Evolutionary conservation across 2,797 vertebrate genomes (phyloP), one percentile per base, ranked within the genome.

Genomic region (Trematomus bernacchii): DNA sequence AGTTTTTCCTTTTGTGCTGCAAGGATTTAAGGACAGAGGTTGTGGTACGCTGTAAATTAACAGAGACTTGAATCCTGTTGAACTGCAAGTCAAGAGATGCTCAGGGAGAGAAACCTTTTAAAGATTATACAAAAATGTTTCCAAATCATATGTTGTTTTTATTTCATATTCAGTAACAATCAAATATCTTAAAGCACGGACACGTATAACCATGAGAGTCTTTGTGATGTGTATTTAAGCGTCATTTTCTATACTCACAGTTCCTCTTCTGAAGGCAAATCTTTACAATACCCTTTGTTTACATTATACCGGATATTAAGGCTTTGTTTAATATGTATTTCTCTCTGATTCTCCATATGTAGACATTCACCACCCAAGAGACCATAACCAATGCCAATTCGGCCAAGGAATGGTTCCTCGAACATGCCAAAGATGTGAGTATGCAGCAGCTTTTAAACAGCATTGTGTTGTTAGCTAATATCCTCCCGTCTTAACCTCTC

Each of bases 321-420:
- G 10, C 48, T 43, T n/a, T 0, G 4, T 55, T 65, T 46, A 42
- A 10, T 48, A 0, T 73, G 21, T 21, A 6, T 51, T 73, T 4
- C 40, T n/a, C n/a, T n/a, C n/a, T n/a, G n/a, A n/a, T 58, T 76
- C 11, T 81, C 10, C 40, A 6, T 84, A 61, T 57, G 16, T 85
- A 99, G 98, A 99, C 98, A 44, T 99, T 99, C 73, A 99, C 98
- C 73, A 99, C 97, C 7, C 97, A 98, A 78, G 98, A 99, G 93
- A 99, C 98, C 1, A 99, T 99, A 87, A 99, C 98, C 10, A 99
- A 99, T 0, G 98, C 98, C 7, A 97, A 98, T 85, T 98, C 98
- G 0, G 98, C 97, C 6, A 98, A 97, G 90, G 97, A 96, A 42
- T 99, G 98, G 98, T 97, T 99, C 92, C 92, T 99, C 0, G 83